Base-by-base conservation (phyloP, 2,888 invertebrate species). In the Leptura quadrifasciata region DNA sequence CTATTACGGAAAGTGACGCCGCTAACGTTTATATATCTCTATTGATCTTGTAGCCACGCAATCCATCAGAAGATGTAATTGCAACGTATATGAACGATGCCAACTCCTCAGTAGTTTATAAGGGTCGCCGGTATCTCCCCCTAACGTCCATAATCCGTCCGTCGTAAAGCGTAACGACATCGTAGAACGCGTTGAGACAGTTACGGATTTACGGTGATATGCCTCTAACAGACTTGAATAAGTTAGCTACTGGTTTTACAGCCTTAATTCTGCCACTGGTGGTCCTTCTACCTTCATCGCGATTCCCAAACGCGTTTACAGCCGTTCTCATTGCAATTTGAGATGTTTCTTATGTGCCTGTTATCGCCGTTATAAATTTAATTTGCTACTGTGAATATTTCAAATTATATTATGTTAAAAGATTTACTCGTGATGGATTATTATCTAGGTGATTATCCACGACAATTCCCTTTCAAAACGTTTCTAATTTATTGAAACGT, bases 131-230 rank as follows among this genome's bases (percentile, higher is more conserved):
- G 78, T 82, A 78, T 82, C 80, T 76, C 76, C 78, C 78, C 76
- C 74, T 78, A 79, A 80, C 81, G 81, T 82, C 80, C 78, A 80
- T 83, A 83, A 82, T 83, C 82, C 85, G 84, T 85, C 82, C 82
- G 82, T 86, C 86, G 86, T 87, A 86, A 87, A 85, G 84, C 84
- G 85, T 86, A 87, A 87, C 86, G 86, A 86, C 85, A 84, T 86
- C 86, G 84, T 85, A 84, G 84, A 85, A 84, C 83, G 81, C 83
- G 82, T 83, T 84, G 83, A 84, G 86, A 85, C 86, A 86, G 85
- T 86, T 84, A 82, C 85, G 86, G 86, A 87, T 86, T 87, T 86
- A 87, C 85, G 85, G 84, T 86, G 84, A 86, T 85, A 84, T 80
- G 82, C 82, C 81, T 79, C 82, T 84, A 78, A 78, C 79, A 78